phyloP scores from a whole-genome alignment of 2,797 vertebrate genomes.

The Anolis apletophallus region DNA sequence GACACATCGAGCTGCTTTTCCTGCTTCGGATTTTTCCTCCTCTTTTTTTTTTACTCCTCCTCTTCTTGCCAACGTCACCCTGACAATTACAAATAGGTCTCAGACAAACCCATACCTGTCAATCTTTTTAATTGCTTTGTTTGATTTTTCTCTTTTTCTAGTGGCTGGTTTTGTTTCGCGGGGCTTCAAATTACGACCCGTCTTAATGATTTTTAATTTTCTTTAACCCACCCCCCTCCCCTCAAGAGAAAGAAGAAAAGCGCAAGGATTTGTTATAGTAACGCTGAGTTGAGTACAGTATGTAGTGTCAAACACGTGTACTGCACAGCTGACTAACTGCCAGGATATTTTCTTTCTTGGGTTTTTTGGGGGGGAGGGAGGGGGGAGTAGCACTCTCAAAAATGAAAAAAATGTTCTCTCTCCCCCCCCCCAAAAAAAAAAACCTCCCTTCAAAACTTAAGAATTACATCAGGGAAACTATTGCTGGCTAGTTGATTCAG shows the following conservation, averaged over 20 bases:
- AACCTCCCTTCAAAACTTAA: background rate
- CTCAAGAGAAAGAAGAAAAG: conserved; percentile 60
- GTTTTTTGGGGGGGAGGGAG: background rate
- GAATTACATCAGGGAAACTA: conserved; percentile 58
- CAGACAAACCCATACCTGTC: conserved; percentile 94
- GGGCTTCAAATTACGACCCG: conserved; percentile 84
- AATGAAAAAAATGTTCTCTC: conserved; percentile 59
- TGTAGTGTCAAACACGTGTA: conserved; percentile 64
- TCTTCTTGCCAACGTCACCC: conserved; percentile 95
- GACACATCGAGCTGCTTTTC: conserved; percentile 98
- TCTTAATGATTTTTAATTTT: conserved; percentile 73
- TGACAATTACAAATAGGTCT: conserved; percentile 93
- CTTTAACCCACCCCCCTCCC: no score
- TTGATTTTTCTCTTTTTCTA: conserved; percentile 74
- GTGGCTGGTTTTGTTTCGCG: conserved; percentile 49
- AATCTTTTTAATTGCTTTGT: conserved; percentile 99
- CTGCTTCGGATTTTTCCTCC: conserved; percentile 84
- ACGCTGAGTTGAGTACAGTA: conserved; percentile 65
- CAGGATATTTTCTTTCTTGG: conserved; percentile 39
- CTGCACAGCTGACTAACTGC: conserved; percentile 57
- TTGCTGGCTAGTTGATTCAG: conserved; percentile 54
- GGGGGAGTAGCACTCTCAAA: background rate
- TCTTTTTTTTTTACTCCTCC: conserved; percentile 85
- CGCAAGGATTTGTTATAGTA: conserved; percentile 61
- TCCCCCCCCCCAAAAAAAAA: no score